A percentile compares a stretch with the other conserved stretches of the same genome.
Conservation (phyloP, 2,888 invertebrate genomes). For the Pterobdella sp. region DNA sequence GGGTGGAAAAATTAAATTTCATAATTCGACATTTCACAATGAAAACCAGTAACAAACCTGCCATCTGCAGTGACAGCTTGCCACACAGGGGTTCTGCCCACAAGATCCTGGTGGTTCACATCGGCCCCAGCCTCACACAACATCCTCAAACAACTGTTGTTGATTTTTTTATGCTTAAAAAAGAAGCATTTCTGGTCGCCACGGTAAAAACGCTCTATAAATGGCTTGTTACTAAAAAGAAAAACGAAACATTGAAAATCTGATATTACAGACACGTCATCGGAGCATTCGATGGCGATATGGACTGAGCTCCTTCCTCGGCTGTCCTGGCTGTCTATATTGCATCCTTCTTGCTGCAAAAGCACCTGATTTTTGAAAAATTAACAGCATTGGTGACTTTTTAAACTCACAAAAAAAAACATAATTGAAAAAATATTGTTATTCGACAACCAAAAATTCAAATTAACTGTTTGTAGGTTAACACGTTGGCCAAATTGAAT, state of each 20-base stretch:
- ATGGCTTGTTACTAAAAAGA: too few relatives aligned
- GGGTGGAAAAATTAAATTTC: too few relatives aligned
- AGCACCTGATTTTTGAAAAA: not conserved
- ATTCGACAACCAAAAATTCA: too few relatives aligned
- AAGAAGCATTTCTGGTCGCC: too few relatives aligned
- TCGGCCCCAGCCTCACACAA: conserved; percentile 30
- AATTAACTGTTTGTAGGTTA: too few relatives aligned
- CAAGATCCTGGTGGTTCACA: conserved; percentile 29
- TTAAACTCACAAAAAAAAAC: not conserved
- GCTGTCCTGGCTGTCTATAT: conserved; percentile 31
- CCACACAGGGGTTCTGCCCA: conserved; percentile 34
- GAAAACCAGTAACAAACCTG: too few relatives aligned
- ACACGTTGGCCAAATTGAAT: too few relatives aligned
- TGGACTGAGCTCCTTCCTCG: conserved; percentile 34
- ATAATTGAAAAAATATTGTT: too few relatives aligned
- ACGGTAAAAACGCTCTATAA: too few relatives aligned
- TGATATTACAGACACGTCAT: conserved; percentile 28
- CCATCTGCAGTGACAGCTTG: conserved; percentile 33
- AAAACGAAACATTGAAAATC: too few relatives aligned
- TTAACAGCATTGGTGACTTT: not conserved
- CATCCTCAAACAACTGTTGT: conserved; percentile 30
- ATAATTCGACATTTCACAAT: too few relatives aligned
- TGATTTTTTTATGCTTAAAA: not conserved
- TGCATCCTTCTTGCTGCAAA: not conserved
- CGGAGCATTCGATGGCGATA: conserved; percentile 34